A percentile compares a stretch with the other conserved stretches of the same genome.
phyloP scores from a whole-genome alignment of 2,113 vertebrate genomes.

The Nematolebias whitei region DNA sequence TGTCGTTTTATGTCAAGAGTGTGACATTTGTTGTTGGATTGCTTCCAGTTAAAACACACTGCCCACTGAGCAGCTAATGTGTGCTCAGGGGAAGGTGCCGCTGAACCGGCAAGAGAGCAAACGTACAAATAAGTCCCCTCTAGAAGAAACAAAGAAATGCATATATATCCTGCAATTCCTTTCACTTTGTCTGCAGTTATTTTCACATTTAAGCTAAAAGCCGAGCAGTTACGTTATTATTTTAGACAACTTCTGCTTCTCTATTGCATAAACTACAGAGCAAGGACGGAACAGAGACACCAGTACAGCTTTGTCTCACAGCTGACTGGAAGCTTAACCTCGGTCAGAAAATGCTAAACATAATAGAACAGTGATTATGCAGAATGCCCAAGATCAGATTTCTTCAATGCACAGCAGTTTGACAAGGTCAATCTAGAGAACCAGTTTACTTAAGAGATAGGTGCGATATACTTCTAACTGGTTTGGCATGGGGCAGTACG shows the following conservation, averaged over 20 bases:
- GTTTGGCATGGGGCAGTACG: too few relatives aligned
- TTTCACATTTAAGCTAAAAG: too few relatives aligned
- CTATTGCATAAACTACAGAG: too few relatives aligned
- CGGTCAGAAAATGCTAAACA: background rate
- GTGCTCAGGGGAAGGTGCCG: too few relatives aligned
- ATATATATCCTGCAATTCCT: conserved; percentile 37
- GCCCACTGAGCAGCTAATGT: conserved; percentile 10
- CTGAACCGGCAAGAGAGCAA: background rate
- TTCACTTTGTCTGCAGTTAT: background rate
- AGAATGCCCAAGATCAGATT: background rate
- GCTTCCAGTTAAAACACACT: conserved; percentile 16
- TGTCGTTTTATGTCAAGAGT: conserved; percentile 47
- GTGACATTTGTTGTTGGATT: conserved; percentile 42
- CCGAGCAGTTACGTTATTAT: background rate
- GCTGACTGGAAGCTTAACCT: background rate
- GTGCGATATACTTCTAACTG: background rate
- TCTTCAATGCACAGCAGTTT: too few relatives aligned
- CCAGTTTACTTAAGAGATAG: background rate
- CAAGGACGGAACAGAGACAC: conserved; percentile 10
- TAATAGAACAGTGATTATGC: background rate
- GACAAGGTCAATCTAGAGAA: background rate
- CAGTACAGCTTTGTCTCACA: conserved; percentile 6
- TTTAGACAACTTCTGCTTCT: conserved; percentile 31
- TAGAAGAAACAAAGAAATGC: conserved; percentile 41
- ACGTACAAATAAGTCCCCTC: too few relatives aligned